Percentiles rank a stretch among this genome's conserved stretches.
Evolutionary conservation across 2,113 vertebrate species (phyloP).

Genomic region (Rhombomys opimus): DNA sequence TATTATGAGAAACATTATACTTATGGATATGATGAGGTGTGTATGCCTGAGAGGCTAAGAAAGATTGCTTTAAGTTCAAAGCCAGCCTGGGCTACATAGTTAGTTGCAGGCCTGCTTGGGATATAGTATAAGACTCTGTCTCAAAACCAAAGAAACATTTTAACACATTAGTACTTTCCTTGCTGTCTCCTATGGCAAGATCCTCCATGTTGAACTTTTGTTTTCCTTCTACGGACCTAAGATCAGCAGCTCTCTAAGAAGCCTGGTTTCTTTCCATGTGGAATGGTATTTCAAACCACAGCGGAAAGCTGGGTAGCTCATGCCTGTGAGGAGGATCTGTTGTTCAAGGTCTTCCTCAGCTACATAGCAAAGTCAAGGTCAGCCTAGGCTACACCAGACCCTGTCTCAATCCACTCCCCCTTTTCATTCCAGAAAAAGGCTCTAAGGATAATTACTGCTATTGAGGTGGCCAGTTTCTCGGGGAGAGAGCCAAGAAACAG

Average conservation of each 20-base stretch:
- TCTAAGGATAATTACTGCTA: background rate
- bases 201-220: background rate
- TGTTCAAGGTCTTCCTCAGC: background rate
- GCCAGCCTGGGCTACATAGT: background rate
- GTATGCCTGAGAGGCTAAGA: background rate
- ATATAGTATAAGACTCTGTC: background rate
- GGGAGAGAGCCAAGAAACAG: background rate
- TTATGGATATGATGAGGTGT: background rate
- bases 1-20: conserved; percentile 9
- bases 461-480: background rate
- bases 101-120: background rate
- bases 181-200: background rate
- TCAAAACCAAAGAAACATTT: conserved; percentile 35
- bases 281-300: too few species aligned
- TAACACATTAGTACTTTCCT: background rate
- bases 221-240: background rate
- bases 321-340: background rate
- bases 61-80: background rate
- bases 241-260: background rate
- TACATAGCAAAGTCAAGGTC: background rate
- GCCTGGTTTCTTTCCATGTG: background rate
- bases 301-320: background rate
- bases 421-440: background rate
- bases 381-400: background rate
- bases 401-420: background rate